Evolutionary conservation across 2,888 invertebrate species (phyloP).

Genomic region (Pammene fasciana): DNA sequence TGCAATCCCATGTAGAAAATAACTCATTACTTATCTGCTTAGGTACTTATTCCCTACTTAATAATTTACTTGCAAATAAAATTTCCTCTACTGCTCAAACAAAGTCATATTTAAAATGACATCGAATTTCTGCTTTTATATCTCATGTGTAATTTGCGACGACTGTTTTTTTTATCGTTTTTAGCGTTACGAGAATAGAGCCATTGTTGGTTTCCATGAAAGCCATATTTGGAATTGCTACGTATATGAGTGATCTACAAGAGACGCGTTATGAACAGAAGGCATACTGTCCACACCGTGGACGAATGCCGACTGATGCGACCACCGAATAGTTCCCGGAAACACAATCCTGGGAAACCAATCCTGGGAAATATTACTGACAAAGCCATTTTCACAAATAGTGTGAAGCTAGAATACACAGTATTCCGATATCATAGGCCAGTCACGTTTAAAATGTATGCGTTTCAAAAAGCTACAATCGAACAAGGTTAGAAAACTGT

Average conservation of each 20-base stretch:
- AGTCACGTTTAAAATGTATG: slow-evolving; percentile 35
- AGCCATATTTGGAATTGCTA: slow-evolving; percentile 60
- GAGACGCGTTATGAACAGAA: slow-evolving; percentile 53
- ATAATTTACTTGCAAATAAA: too few species aligned
- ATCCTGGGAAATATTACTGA: slow-evolving; percentile 25
- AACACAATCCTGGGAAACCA: slow-evolving; percentile 7
- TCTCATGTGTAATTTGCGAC: too few species aligned
- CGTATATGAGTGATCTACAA: slow-evolving; percentile 56
- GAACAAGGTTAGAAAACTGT: slow-evolving; percentile 43
- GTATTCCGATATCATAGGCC: slow-evolving; percentile 7
- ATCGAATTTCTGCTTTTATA: too few species aligned
- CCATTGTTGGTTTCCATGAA: slow-evolving; percentile 1
- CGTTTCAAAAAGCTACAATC: slow-evolving; percentile 33
- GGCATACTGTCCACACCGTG: slow-evolving; percentile 58
- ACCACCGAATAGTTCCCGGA: slow-evolving; percentile 35
- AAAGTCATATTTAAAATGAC: too few species aligned
- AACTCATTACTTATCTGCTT: too few species aligned
- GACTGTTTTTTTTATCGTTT: neutral
- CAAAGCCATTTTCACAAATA: slow-evolving; percentile 13
- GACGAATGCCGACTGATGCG: slow-evolving; percentile 57
- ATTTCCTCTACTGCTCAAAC: too few species aligned
- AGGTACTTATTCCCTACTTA: too few species aligned
- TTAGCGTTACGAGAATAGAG: neutral
- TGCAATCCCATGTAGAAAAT: too few species aligned
- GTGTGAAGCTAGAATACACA: neutral